Conservation (phyloP, 2,888 invertebrate species). For the Cacoxenus indagator region DNA sequence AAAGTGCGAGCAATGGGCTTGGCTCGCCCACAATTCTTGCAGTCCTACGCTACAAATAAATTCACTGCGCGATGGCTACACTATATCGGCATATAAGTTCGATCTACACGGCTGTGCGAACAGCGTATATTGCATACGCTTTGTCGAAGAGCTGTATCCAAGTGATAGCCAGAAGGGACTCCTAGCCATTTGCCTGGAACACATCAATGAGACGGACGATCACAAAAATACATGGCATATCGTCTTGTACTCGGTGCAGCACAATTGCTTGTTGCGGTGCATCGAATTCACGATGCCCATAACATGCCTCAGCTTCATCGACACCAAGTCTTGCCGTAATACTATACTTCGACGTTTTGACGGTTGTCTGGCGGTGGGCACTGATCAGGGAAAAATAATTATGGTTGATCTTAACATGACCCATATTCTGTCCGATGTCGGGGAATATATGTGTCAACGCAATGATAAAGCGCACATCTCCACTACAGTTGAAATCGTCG, state of each 20-base stretch:
- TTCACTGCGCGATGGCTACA: slow-evolving; percentile 76
- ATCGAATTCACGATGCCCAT: slow-evolving; percentile 74
- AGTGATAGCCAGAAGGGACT: slow-evolving; percentile 70
- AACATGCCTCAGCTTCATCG: slow-evolving; percentile 57
- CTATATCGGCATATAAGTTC: slow-evolving; percentile 82
- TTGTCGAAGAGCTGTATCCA: slow-evolving; percentile 76
- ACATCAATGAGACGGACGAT: background rate
- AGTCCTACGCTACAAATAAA: slow-evolving; percentile 81
- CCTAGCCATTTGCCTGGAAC: slow-evolving; percentile 52
- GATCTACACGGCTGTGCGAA: slow-evolving; percentile 63
- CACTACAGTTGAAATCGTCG: slow-evolving; percentile 32
- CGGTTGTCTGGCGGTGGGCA: slow-evolving; percentile 82
- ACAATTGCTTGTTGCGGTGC: slow-evolving; percentile 77
- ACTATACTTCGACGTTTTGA: slow-evolving; percentile 76
- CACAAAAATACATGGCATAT: slow-evolving; percentile 61
- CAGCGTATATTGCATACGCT: slow-evolving; percentile 72
- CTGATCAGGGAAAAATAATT: slow-evolving; percentile 79
- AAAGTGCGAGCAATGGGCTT: no score
- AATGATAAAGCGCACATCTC: slow-evolving; percentile 25
- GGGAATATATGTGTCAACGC: slow-evolving; percentile 20
- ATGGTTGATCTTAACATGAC: slow-evolving; percentile 80
- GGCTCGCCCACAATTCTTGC: slow-evolving; percentile 57
- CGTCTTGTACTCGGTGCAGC: slow-evolving; percentile 80
- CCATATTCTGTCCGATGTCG: slow-evolving; percentile 28
- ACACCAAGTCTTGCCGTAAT: slow-evolving; percentile 65